Base-by-base conservation (phyloP, 2,113 vertebrate species). In the Apistogramma diplotaenia region DNA sequence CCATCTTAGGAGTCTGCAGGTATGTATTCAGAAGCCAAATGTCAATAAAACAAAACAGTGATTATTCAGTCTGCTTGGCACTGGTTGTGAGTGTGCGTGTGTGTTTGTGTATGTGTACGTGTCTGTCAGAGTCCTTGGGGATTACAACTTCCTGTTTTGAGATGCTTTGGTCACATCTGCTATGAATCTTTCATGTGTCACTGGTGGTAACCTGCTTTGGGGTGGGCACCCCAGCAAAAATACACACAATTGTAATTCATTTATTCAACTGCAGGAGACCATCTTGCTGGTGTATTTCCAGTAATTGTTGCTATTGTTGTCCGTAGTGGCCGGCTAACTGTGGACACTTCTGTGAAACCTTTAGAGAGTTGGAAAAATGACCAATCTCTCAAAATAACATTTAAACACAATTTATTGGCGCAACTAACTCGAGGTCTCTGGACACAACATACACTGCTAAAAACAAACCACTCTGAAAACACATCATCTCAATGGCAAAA, bases 101-200 rank as follows among this genome's bases (percentile, higher is more conserved):
- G 23, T 75, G 70, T 29, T 2, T 46, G 13, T 46, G 13, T 46
- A 5, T 46, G 13, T 40, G 6, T 27, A 3, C 78, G 58, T 77
- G 58, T 79, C 27, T 74, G 27, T 84, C 16, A 79, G 60, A 85
- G 84, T 67, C 85, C 61, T 79, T 23, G 23, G 65, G 87, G 81
- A 37, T 76, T 95, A 78, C 53, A 73, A 59, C 84, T 89, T 91
- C 81, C 81, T 83, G 65, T 94, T 96, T 94, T 96, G 92, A 84
- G 95, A 96, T 95, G 94, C 93, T 94, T 95, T 94, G 94, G 94
- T 95, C 95, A 96, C 94, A 95, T 96, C 95, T 75, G 85, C 90
- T 92, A 96, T 97, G 94, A 97, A 97, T 96, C 95, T 97, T 98
- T 97, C 94, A 97, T 97, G 95, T 96, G 93, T 95, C 74, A 93